Conservation (phyloP, 2,888 invertebrate genomes). For the Hoplodrina blanda region DNA sequence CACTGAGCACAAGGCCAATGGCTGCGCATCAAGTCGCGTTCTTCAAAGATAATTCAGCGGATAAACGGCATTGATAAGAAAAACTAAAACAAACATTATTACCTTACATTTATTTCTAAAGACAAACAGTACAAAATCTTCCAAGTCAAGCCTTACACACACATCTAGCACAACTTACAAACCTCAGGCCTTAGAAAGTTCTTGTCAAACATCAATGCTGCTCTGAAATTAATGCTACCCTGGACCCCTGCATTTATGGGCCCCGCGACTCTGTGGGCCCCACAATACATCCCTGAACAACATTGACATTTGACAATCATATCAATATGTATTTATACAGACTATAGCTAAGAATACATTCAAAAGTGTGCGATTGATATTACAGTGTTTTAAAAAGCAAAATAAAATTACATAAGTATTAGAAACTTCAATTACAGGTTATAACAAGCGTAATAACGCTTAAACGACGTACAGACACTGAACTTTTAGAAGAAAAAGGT, state of each 20-base stretch:
- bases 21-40: too few species aligned
- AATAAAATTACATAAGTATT: slow-evolving; percentile 7
- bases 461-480: background rate
- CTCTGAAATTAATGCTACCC: background rate
- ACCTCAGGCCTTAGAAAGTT: slow-evolving; percentile 44
- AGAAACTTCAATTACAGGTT: background rate
- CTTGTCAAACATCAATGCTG: slow-evolving; percentile 28
- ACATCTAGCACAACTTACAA: slow-evolving; percentile 51
- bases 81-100: slow-evolving; percentile 53
- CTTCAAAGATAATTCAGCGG: background rate
- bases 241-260: background rate
- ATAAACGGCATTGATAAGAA: slow-evolving; percentile 28
- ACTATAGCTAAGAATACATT: slow-evolving; percentile 42
- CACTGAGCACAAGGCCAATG: too few species aligned
- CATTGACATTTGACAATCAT: slow-evolving; percentile 7
- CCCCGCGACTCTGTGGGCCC: background rate
- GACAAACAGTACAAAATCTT: slow-evolving; percentile 65
- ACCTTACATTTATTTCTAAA: slow-evolving; percentile 65
- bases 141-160: slow-evolving; percentile 59
- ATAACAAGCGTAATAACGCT: background rate
- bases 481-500: background rate
- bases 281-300: background rate
- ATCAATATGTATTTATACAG: slow-evolving; percentile 26
- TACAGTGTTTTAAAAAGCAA: slow-evolving; percentile 40
- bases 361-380: slow-evolving; percentile 42